These are phyloP conservation scores for Acipenser ruthenus DNA, from an alignment of 2,797 vertebrate genomes.

Conservation along the genomic window DNA sequence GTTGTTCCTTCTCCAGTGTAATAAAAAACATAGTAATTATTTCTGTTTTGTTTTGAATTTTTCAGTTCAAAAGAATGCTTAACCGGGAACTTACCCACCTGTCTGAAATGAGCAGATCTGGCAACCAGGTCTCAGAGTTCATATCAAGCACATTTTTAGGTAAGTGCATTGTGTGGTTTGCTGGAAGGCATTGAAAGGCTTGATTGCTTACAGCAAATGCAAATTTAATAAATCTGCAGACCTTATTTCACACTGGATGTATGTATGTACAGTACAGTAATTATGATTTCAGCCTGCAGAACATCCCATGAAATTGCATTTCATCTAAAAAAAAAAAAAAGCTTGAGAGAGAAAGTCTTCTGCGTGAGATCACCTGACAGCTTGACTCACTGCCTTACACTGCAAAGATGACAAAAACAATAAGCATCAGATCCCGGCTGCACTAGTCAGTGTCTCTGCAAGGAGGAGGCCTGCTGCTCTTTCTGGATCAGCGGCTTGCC, in stretches of 20 bases:
- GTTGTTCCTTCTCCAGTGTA: too few species aligned
- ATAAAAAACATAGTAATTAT: not conserved
- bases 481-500: too few species aligned
- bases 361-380: constrained; percentile 41
- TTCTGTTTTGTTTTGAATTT: constrained; percentile 34
- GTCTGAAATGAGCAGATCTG: constrained; percentile 97
- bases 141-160: constrained; percentile 97
- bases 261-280: not conserved
- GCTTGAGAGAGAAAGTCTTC: constrained; percentile 32
- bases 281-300: constrained; percentile 10
- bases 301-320: constrained; percentile 26
- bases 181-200: too few species aligned
- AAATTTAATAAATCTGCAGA: not conserved
- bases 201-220: too few species aligned
- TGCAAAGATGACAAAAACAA: constrained; percentile 33
- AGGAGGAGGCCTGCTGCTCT: too few species aligned
- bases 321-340: constrained; percentile 15
- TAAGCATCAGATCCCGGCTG: constrained; percentile 34
- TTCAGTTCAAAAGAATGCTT: constrained; percentile 98
- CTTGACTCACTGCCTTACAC: constrained; percentile 12
- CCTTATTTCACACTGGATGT: not conserved
- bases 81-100: constrained; percentile 94
- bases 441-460: too few species aligned
- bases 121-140: constrained; percentile 97
- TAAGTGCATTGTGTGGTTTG: constrained; percentile 49